Evolutionary conservation across 2,113 vertebrate genomes (phyloP).

Genomic region (Lutjanus erythropterus): DNA sequence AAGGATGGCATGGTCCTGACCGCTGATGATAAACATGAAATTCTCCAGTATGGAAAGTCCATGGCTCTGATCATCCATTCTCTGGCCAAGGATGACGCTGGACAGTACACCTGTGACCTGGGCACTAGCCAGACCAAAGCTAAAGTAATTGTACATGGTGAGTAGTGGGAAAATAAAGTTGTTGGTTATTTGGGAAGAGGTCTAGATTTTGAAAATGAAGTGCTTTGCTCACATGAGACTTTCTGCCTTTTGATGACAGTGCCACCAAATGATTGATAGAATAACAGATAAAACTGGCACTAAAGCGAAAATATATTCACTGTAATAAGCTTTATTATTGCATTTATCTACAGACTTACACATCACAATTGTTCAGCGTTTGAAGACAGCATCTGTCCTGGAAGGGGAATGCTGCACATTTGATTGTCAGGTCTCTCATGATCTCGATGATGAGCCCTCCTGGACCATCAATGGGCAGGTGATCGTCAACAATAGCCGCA

Average conservation of each 20-base stretch:
- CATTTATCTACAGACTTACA: conserved; percentile 86
- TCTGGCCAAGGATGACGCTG: conserved; percentile 89
- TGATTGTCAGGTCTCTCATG: conserved; percentile 92
- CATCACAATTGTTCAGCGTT: conserved; percentile 90
- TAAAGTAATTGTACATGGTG: conserved; percentile 91
- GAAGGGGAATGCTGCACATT: conserved; percentile 92
- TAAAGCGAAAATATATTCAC: neutral
- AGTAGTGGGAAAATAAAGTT: conserved; percentile 48
- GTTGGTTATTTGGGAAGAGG: neutral
- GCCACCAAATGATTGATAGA: neutral
- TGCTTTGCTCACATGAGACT: neutral
- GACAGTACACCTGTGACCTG: conserved; percentile 91
- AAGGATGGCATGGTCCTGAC: conserved; percentile 87
- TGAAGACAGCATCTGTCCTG: conserved; percentile 88
- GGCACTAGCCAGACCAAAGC: conserved; percentile 90
- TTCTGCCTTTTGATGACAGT: neutral
- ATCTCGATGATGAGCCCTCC: conserved; percentile 82
- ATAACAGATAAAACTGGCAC: neutral
- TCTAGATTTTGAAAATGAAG: neutral
- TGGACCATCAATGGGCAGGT: conserved; percentile 88
- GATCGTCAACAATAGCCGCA: conserved; percentile 80
- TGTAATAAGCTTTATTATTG: neutral
- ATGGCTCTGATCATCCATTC: conserved; percentile 87
- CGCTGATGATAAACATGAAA: conserved; percentile 87
- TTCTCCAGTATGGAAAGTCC: conserved; percentile 86